A percentile compares a stretch with the other conserved stretches of the same genome.
Evolutionary conservation across 1,140 invertebrate genomes (phyloP).

Genomic region (Drosophila tsacasi): DNA sequence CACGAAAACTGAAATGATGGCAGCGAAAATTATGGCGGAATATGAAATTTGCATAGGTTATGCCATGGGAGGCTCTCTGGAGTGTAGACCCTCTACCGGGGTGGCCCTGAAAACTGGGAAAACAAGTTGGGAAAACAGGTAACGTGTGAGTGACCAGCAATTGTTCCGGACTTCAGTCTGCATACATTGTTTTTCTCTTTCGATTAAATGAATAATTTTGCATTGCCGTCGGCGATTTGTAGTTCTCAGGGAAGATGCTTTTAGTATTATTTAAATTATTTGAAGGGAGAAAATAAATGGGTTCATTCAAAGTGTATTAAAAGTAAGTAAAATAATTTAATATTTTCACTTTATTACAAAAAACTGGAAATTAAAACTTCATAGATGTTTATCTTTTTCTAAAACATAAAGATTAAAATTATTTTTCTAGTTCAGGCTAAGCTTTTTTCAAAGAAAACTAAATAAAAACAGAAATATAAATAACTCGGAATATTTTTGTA

Average conservation of each 20-base stretch:
- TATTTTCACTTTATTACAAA: background rate
- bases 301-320: background rate
- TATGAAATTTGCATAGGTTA: conserved; percentile 39
- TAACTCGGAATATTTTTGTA: background rate
- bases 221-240: conserved; percentile 47
- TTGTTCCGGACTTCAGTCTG: conserved; percentile 4
- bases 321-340: background rate
- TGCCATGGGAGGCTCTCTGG: conserved; percentile 2
- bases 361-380: too few relatives aligned
- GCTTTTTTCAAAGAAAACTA: background rate
- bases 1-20: conserved; percentile 14
- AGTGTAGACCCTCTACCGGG: conserved; percentile 13
- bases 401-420: too few relatives aligned
- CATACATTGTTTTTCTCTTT: background rate
- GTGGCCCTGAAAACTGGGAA: conserved; percentile 29
- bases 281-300: rapidly evolving
- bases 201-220: conserved; percentile 11
- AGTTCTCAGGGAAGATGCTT: background rate
- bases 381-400: background rate
- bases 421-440: background rate
- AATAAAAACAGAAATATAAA: background rate
- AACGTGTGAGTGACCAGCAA: conserved; percentile 25
- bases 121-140: conserved; percentile 36
- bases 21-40: conserved; percentile 34
- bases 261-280: background rate